Base-by-base conservation (phyloP, 2,113 vertebrate species). In the Mus pahari region DNA sequence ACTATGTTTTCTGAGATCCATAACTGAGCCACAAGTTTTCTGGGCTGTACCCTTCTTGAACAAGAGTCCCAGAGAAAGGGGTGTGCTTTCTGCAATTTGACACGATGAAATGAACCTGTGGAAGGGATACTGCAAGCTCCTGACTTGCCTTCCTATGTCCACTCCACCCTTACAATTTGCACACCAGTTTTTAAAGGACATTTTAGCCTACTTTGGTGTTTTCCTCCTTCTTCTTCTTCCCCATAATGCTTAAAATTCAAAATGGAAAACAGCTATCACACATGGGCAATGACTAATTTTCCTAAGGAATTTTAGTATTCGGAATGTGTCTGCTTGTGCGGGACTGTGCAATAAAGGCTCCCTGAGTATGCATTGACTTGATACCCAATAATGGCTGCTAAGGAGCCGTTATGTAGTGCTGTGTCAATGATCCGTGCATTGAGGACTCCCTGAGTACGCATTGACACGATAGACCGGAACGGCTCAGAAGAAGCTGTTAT, bases 361-460 rank as follows among this genome's bases (percentile, higher is more conserved):
- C 98, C 98, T 98, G 97, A 98, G 98, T 98, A 98, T 98, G 98
- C 98, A 98, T 99, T 98, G 98, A 98, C 98, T 99, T 98, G 98
- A 98, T 98, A 98, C 98, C 98, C 98, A 97, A 95, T 99, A 98
- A 99, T 98, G 98, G 98, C 98, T 98, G 98, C 98, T 98, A 98
- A 98, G 98, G 98, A 99, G 98, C 98, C 98, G 96, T 99, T 99
- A 99, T 98, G 98, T 97, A 98, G 98, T 98, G 98, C 98, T 96
- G 98, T 98, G 98, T 98, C 98, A 99, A 99, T 99, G 98, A 98
- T 98, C 98, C 98, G 97, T 98, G 98, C 98, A 86, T 86, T 98
- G 98, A 99, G 98, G 98, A 98, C 98, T 99, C 98, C 98, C 98
- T 86, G 66, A 98, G 98, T 98, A 98, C 98, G 98, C 98, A 99